phyloP scores from a whole-genome alignment of 2,113 vertebrate genomes.

The Todiramphus saurophagus region DNA sequence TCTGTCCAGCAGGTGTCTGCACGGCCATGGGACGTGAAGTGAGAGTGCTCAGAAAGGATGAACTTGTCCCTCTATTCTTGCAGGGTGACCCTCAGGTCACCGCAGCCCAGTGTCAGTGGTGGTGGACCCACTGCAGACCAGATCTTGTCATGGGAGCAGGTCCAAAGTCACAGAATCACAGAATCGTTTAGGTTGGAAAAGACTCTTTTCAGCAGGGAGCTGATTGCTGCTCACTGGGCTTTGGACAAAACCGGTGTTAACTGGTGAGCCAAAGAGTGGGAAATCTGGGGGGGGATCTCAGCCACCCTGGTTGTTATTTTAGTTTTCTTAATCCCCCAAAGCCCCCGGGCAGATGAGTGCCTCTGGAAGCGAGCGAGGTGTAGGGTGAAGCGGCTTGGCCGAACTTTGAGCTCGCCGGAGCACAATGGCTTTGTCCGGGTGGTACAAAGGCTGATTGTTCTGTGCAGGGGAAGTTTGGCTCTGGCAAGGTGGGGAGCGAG shows the following conservation, averaged over 20 bases:
- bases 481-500: not conserved
- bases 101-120: accelerated
- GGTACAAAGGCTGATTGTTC: constrained; percentile 61
- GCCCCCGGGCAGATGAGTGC: not conserved
- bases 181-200: no score
- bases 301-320: accelerated
- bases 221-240: not conserved
- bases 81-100: not conserved
- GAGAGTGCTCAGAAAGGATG: not conserved
- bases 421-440: not conserved
- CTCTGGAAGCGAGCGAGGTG: not conserved
- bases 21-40: accelerated
- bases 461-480: not conserved
- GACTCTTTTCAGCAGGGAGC: not conserved
- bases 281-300: not conserved
- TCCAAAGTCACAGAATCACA: not conserved
- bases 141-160: not conserved
- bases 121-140: not conserved
- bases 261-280: accelerated
- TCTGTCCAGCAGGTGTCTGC: not conserved
- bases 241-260: not conserved
- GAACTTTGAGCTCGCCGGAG: not conserved
- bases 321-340: not conserved
- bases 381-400: not conserved
- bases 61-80: not conserved